A percentile compares a stretch with the other conserved stretches of the same genome.
These are phyloP conservation scores for Cricetomys ansorgei DNA, from an alignment of 2,113 vertebrate species.

Conservation along the genomic window DNA sequence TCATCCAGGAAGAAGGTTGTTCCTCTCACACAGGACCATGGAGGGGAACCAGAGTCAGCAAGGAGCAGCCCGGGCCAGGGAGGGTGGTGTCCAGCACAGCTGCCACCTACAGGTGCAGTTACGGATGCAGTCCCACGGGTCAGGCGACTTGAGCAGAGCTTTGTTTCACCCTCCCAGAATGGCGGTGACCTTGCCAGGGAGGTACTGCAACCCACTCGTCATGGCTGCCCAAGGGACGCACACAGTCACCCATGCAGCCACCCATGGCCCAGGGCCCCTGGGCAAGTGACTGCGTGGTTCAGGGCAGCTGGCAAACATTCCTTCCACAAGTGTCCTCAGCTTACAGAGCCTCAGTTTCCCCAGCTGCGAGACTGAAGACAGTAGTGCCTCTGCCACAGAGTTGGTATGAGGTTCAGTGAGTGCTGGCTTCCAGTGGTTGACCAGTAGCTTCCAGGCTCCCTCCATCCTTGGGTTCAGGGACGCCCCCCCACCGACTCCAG, in stretches of 20 bases:
- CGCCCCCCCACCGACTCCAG: background rate
- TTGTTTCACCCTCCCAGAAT: background rate
- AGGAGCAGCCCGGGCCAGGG: background rate
- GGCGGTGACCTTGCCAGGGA: rapidly evolving
- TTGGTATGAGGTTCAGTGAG: background rate
- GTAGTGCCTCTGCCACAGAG: background rate
- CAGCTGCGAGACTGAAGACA: background rate
- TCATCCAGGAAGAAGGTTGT: background rate
- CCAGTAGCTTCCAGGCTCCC: background rate
- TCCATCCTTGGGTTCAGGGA: background rate
- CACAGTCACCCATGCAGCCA: background rate
- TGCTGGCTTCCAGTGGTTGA: background rate
- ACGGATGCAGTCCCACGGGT: background rate
- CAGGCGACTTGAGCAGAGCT: rapidly evolving
- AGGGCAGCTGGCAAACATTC: too few species aligned
- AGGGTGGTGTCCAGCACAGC: background rate
- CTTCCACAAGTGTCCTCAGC: background rate
- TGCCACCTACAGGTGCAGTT: rapidly evolving
- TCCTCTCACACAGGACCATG: background rate
- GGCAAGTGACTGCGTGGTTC: background rate
- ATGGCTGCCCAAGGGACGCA: rapidly evolving
- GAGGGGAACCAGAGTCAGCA: background rate
- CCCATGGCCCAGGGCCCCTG: rapidly evolving
- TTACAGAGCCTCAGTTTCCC: constrained; percentile 7
- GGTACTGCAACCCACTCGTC: too few species aligned